A percentile compares a stretch with the other conserved stretches of the same genome.
Conservation (phyloP, 2,113 vertebrate species). For the Excalfactoria chinensis region DNA sequence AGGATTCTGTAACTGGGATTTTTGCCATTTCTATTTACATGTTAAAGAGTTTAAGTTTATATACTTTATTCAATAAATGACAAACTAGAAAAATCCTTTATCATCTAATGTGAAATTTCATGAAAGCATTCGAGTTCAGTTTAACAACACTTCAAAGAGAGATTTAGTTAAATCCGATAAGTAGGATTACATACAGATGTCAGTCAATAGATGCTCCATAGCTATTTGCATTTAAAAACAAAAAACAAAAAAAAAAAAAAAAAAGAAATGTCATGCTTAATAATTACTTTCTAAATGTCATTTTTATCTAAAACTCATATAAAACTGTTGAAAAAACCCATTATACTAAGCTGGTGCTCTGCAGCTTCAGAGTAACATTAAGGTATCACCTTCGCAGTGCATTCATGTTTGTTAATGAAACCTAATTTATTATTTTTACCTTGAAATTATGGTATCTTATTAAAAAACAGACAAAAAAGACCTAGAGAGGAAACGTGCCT, state of each 20-base stretch:
- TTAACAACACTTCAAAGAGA: constrained; percentile 50
- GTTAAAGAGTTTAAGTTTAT: constrained; percentile 20
- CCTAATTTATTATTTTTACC: not conserved
- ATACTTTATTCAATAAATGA: not conserved
- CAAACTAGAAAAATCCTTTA: constrained; percentile 22
- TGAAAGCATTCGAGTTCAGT: constrained; percentile 20
- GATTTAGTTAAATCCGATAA: constrained; percentile 41
- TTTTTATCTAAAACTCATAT: constrained; percentile 8
- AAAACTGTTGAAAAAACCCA: not conserved
- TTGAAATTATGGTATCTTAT: not conserved
- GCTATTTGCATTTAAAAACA: not conserved
- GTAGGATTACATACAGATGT: constrained; percentile 57
- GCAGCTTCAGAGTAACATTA: not conserved
- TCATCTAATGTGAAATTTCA: constrained; percentile 21
- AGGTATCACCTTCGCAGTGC: not conserved
- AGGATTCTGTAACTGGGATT: not conserved
- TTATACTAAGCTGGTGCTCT: not conserved
- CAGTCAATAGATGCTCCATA: constrained; percentile 29
- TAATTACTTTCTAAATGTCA: constrained; percentile 9
- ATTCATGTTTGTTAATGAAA: not conserved
- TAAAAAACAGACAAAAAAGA: not conserved
- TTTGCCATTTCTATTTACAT: constrained; percentile 7
- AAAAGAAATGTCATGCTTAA: constrained; percentile 22
- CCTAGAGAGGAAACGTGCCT: not conserved
- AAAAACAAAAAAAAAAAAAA: constrained; percentile 7